These are phyloP conservation scores for Epicampocera succincta DNA, from an alignment of 2,888 invertebrate genomes.

Conservation along the genomic window DNA sequence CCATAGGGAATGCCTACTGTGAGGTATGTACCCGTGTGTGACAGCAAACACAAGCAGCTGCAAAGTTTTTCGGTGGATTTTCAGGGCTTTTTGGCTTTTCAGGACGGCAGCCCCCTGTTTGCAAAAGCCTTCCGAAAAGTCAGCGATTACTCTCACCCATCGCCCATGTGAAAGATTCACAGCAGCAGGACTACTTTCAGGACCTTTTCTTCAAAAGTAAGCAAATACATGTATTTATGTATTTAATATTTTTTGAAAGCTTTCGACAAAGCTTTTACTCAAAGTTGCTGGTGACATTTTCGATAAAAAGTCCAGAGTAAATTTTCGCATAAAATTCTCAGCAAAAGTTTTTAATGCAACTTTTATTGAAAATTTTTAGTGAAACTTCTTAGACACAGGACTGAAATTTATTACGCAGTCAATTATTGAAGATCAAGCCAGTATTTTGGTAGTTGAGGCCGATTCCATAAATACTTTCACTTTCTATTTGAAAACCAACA, in stretches of 20 bases:
- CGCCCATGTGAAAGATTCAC: conserved; percentile 71
- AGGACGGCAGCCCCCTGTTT: conserved; percentile 76
- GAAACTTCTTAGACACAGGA: no score
- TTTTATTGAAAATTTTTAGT: no score
- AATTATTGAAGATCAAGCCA: conserved; percentile 75
- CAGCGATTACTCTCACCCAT: conserved; percentile 75
- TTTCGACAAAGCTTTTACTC: no score
- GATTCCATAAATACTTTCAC: conserved; percentile 68
- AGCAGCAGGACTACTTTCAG: conserved; percentile 66
- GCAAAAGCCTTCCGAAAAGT: conserved; percentile 73
- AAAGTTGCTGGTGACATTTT: no score
- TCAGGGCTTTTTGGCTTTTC: conserved; percentile 75
- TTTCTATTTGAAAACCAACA: conserved; percentile 76
- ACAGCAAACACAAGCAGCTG: no score
- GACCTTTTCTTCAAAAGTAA: conserved; percentile 74
- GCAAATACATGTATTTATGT: no score
- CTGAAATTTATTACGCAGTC: neutral
- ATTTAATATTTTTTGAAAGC: no score
- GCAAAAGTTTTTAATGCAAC: no score
- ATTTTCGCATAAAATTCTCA: no score
- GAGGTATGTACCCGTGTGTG: conserved; percentile 70
- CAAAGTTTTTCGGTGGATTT: no score
- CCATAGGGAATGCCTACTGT: conserved; percentile 65
- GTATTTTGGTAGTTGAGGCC: conserved; percentile 75
- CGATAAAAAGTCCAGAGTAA: no score